phyloP scores from a whole-genome alignment of 2,113 vertebrate genomes.

The Eptesicus fuscus region DNA sequence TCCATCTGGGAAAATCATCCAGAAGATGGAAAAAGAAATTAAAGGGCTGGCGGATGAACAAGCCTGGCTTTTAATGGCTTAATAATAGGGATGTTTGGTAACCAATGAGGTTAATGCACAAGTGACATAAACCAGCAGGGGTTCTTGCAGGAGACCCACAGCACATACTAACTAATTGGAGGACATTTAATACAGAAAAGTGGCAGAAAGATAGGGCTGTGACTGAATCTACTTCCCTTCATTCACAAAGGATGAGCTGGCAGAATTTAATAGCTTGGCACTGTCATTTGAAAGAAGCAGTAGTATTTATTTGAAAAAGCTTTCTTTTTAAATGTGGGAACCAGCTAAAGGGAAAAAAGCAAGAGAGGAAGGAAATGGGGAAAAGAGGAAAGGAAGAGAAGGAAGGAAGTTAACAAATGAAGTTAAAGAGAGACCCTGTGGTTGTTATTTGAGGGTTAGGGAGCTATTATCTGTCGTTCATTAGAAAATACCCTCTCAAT shows the following conservation, averaged over 20 bases:
- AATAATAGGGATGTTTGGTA: conserved; percentile 82
- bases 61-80: conserved; percentile 80
- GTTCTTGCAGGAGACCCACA: conserved; percentile 74
- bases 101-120: conserved; percentile 83
- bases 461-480: conserved; percentile 53
- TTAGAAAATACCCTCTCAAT: conserved; percentile 49
- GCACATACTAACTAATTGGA: conserved; percentile 83
- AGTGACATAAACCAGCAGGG: conserved; percentile 82
- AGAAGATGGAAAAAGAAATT: conserved; percentile 68
- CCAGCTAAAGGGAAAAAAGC: conserved; percentile 63
- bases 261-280: conserved; percentile 80
- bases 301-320: conserved; percentile 76
- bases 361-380: conserved; percentile 41
- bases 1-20: conserved; percentile 66
- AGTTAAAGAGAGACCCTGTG: background rate
- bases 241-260: conserved; percentile 78
- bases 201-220: conserved; percentile 77
- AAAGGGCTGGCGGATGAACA: conserved; percentile 69
- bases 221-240: conserved; percentile 77
- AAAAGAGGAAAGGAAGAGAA: background rate
- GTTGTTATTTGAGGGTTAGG: conserved; percentile 47
- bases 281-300: conserved; percentile 64
- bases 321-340: conserved; percentile 63
- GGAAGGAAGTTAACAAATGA: conserved; percentile 42
- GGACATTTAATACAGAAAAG: conserved; percentile 80